phyloP scores from a whole-genome alignment of 2,113 vertebrate genomes.

The Emydura subglobosa region DNA sequence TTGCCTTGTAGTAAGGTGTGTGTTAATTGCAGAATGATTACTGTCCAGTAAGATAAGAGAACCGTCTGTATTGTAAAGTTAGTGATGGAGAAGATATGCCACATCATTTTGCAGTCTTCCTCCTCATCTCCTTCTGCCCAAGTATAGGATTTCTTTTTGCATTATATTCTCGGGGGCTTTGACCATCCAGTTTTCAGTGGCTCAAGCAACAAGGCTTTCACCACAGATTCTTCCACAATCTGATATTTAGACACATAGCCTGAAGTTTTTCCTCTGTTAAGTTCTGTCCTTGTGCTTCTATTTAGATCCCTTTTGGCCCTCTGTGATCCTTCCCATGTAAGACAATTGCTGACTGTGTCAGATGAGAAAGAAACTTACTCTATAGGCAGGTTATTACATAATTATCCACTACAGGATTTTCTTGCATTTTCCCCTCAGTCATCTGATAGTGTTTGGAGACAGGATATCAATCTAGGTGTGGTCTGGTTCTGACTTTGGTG shows the following conservation, averaged over 20 bases:
- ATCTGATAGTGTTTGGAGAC: neutral
- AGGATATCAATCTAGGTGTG: neutral
- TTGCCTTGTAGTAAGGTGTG: neutral
- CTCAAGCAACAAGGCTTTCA: neutral
- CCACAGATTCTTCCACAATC: neutral
- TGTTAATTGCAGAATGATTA: neutral
- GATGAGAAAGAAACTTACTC: neutral
- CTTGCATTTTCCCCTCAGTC: neutral
- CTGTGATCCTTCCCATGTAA: neutral
- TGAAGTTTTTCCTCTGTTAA: neutral
- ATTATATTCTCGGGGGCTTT: neutral
- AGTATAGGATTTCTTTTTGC: neutral
- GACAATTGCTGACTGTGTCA: neutral
- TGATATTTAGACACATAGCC: neutral
- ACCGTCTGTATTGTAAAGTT: neutral
- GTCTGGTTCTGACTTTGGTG: neutral
- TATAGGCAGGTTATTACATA: neutral
- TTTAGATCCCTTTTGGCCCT: neutral
- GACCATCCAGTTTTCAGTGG: neutral
- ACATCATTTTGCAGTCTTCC: neutral
- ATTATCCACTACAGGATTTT: neutral
- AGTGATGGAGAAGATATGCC: neutral
- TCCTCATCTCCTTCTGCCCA: neutral
- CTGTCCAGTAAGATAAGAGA: neutral
- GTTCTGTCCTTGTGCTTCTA: neutral